These are phyloP conservation scores for Megamerina dolium DNA, from an alignment of 2,888 invertebrate genomes.

Conservation along the genomic window DNA sequence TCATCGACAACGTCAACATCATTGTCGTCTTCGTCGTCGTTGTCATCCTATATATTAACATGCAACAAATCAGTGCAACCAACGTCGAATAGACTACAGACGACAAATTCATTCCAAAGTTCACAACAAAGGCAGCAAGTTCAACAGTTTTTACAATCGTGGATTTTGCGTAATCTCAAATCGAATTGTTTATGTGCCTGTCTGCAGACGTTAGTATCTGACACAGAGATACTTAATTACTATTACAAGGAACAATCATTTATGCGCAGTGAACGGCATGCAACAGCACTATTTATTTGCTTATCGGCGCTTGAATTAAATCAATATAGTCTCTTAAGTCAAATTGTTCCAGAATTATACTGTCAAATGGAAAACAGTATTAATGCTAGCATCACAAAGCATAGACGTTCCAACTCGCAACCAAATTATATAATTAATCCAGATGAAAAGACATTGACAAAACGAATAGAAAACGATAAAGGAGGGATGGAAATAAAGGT, in stretches of 20 bases:
- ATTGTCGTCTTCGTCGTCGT: not conserved
- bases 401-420: conserved; percentile 53
- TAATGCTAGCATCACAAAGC: conserved; percentile 24
- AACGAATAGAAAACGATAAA: too few species aligned
- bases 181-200: conserved; percentile 41
- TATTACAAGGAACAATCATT: conserved; percentile 58
- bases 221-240: conserved; percentile 55
- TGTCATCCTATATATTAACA: not conserved
- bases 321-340: conserved; percentile 57
- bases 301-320: conserved; percentile 60
- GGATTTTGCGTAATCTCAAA: conserved; percentile 32
- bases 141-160: conserved; percentile 26
- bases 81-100: not conserved
- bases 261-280: conserved; percentile 55
- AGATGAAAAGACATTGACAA: conserved; percentile 1
- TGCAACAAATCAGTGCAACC: not conserved
- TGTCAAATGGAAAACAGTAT: too few species aligned
- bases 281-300: conserved; percentile 58
- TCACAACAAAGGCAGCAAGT: conserved; percentile 10
- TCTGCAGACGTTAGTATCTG: conserved; percentile 58
- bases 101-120: not conserved
- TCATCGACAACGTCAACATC: conserved; percentile 11
- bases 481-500: too few species aligned
- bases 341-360: conserved; percentile 56
- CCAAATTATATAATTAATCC: conserved; percentile 52